phyloP scores from a whole-genome alignment of 1,140 invertebrate species.

The Temnothorax nylanderi region DNA sequence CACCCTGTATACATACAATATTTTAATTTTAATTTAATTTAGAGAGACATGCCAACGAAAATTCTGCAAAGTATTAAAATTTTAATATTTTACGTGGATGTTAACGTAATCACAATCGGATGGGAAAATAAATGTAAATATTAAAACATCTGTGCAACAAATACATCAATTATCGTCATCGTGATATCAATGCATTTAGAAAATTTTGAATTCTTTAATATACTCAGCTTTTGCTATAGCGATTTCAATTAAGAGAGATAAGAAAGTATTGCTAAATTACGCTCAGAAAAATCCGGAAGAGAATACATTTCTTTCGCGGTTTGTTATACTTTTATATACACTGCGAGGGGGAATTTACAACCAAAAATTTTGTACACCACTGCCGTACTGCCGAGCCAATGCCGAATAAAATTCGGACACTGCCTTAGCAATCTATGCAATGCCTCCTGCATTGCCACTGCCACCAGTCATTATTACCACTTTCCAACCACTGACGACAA shows the following conservation, averaged over 20 bases:
- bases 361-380: too few species aligned
- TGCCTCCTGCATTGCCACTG: too few species aligned
- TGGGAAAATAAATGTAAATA: not conserved
- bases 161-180: not conserved
- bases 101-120: not conserved
- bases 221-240: not conserved
- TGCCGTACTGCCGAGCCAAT: too few species aligned
- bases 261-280: not conserved
- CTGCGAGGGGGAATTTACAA: too few species aligned
- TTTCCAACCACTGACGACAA: too few species aligned
- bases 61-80: not conserved
- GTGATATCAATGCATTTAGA: not conserved
- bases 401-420: too few species aligned
- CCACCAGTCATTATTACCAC: too few species aligned
- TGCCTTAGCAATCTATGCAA: too few species aligned
- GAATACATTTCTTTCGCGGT: not conserved
- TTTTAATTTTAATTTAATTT: conserved; percentile 15
- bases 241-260: not conserved
- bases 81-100: not conserved
- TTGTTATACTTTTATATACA: not conserved
- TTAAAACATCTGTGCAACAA: not conserved
- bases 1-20: not conserved
- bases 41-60: not conserved
- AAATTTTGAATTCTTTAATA: not conserved
- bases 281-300: not conserved